Conservation (phyloP, 2,113 vertebrate species). For the Orientallactaga bullata region DNA sequence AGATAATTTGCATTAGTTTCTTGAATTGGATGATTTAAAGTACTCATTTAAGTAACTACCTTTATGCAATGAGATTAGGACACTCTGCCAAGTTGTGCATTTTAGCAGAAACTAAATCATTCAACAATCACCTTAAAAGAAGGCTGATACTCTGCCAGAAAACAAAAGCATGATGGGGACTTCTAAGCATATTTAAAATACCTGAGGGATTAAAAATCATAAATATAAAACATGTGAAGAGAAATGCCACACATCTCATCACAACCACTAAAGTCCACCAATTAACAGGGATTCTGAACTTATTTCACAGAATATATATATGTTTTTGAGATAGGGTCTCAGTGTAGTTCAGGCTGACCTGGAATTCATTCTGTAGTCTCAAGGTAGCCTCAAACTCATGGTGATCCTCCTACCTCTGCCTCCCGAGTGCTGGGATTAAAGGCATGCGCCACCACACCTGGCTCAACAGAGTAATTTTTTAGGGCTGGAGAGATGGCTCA, state of each 20-base stretch:
- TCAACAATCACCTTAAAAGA: conserved; percentile 21
- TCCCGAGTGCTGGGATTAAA: no score
- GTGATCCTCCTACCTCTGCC: no score
- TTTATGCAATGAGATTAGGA: conserved; percentile 46
- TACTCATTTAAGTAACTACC: conserved; percentile 32
- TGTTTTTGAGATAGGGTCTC: no score
- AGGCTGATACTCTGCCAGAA: not conserved
- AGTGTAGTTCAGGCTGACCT: no score
- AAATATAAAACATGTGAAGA: conserved; percentile 20
- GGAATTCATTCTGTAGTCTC: no score
- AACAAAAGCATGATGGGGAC: not conserved
- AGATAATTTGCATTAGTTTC: conserved; percentile 60
- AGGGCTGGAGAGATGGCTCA: not conserved
- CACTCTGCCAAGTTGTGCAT: conserved; percentile 12
- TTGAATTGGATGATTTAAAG: conserved; percentile 52
- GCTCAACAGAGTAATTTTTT: conserved; percentile 28
- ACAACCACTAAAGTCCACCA: not conserved
- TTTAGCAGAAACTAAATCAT: conserved; percentile 48
- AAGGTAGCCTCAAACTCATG: no score
- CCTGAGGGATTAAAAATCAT: not conserved
- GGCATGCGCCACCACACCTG: no score
- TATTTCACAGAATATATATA: no score
- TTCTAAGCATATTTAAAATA: conserved; percentile 38
- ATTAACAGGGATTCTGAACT: conserved; percentile 28
- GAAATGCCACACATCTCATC: not conserved